phyloP scores from a whole-genome alignment of 2,888 invertebrate species.

The Galerucella nymphaeae region DNA sequence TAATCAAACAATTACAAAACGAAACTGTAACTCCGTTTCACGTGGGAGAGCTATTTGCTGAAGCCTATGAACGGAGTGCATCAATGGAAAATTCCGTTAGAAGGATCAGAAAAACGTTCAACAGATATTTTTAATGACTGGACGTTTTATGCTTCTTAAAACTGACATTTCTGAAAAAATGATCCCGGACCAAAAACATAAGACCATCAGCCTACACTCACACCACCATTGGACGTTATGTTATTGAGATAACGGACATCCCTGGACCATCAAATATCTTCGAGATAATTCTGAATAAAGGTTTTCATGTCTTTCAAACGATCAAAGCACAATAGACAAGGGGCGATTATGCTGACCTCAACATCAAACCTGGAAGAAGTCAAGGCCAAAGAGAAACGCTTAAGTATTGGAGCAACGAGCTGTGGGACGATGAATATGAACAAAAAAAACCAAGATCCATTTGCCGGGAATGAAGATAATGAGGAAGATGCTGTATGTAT shows the following conservation, averaged over 20 bases:
- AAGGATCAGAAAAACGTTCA: background rate
- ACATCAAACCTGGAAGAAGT: constrained; percentile 8
- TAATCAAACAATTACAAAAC: no score
- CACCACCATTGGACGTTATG: no score
- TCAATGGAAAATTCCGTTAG: background rate
- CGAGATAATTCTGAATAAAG: background rate
- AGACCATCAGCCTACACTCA: no score
- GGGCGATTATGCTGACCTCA: background rate
- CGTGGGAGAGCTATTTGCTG: background rate
- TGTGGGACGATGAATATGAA: constrained; percentile 1
- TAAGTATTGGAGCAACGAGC: constrained; percentile 7
- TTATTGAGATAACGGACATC: no score
- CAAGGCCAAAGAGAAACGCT: constrained; percentile 9
- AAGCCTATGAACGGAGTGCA: background rate
- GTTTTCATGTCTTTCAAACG: background rate
- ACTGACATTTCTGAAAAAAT: no score
- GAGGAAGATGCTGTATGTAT: no score
- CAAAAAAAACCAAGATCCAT: background rate
- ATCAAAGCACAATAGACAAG: constrained; percentile 1
- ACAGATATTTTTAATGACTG: constrained; percentile 42
- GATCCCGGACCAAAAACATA: no score
- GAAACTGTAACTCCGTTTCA: background rate
- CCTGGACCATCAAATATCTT: no score
- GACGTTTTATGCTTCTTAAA: no score
- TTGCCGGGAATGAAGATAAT: background rate